Conservation (phyloP, 1,140 invertebrate genomes). For the Conus betulinus region DNA sequence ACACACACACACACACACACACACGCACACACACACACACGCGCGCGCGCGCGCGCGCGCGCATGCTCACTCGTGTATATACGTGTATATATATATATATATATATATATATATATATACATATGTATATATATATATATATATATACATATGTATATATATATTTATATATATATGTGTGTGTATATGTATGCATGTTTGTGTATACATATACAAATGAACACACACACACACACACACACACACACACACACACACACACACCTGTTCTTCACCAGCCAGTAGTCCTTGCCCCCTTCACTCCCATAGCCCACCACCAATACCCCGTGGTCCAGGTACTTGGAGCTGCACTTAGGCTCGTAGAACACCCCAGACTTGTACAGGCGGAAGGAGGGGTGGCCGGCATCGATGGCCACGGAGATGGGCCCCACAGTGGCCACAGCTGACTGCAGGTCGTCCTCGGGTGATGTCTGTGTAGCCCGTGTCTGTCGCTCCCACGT, state of each 20-base stretch:
- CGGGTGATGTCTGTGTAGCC: no score
- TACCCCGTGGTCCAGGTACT: constrained; percentile 91
- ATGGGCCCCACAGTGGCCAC: constrained; percentile 91
- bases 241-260: background rate
- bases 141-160: no score
- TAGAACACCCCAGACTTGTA: constrained; percentile 80
- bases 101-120: no score
- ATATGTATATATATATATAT: no score
- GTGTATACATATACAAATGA: background rate
- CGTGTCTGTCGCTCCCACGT: no score
- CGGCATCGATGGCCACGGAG: constrained; percentile 80
- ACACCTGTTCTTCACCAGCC: constrained; percentile 89
- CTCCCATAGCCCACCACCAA: constrained; percentile 90
- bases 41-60: no score
- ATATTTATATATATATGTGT: no score
- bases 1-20: no score
- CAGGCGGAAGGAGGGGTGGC: constrained; percentile 81
- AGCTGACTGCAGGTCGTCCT: constrained; percentile 70
- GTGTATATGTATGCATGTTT: no score
- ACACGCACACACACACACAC: no score
- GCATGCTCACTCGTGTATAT: no score
- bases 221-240: background rate
- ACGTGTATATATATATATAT: background rate
- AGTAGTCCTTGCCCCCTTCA: constrained; percentile 83
- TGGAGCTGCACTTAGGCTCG: constrained; percentile 82